A percentile compares a stretch with the other conserved stretches of the same genome.
These are phyloP conservation scores for Notiomystis cincta DNA, from an alignment of 2,113 vertebrate species.

Conservation along the genomic window DNA sequence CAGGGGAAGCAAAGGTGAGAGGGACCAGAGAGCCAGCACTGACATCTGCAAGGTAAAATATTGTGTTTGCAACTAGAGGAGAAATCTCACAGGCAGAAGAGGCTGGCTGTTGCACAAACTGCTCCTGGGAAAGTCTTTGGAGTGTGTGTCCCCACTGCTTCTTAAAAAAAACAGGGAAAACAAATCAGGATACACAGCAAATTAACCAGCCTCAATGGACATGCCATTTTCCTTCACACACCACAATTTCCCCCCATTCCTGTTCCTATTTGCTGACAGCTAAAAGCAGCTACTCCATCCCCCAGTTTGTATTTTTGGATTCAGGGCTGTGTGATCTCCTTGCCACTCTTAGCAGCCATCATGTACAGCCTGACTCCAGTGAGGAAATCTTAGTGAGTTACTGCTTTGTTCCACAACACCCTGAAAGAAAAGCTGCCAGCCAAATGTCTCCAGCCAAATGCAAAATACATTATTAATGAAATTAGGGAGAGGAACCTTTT, in stretches of 20 bases:
- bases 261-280: not conserved
- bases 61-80: not conserved
- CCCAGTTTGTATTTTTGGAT: not conserved
- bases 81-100: not conserved
- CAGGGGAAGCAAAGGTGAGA: conserved; percentile 10
- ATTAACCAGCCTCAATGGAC: not conserved
- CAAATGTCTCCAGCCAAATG: not conserved
- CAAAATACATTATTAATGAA: conserved; percentile 19
- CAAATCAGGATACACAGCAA: not conserved
- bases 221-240: not conserved
- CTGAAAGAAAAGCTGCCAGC: not conserved
- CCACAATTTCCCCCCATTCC: not conserved
- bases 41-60: not conserved
- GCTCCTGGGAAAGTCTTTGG: not conserved
- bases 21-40: not conserved
- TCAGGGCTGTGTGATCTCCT: not conserved
- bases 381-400: not conserved
- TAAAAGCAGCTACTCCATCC: not conserved
- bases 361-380: not conserved
- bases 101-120: not conserved
- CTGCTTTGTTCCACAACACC: not conserved
- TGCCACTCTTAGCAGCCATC: not conserved
- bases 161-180: not conserved
- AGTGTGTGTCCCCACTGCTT: not conserved
- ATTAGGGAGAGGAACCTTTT: not conserved